Evolutionary conservation across 2,797 vertebrate genomes (phyloP), one percentile per base, ranked within the genome.

Genomic region (Melanotaenia nigrans): DNA sequence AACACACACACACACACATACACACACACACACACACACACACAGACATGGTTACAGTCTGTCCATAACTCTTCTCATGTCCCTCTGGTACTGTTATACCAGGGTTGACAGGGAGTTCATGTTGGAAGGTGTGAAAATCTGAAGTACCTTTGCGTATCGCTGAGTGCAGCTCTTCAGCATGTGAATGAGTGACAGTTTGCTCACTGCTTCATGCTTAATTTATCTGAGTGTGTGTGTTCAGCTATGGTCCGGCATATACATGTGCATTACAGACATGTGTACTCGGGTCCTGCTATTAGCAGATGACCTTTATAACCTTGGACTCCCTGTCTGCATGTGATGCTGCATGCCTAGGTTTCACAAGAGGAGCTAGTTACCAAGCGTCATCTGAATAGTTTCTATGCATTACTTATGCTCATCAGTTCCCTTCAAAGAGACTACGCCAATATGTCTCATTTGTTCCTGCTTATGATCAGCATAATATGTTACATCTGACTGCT

Each of bases 51-150:
- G 25, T 47, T 45, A 54, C 24, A 28, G 22, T 32, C 42, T 36
- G 11, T 24, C 33, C 24, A 18, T 55, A 51, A 33, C 66, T 53
- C n/a, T 36, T 16, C 22, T 51, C 25, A 55, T 32, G 56, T 61
- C 47, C 53, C 24, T 59, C 58, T 55, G 69, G 68, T 56, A 71
- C 74, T 61, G 71, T 78, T 76, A 59, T 59, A 45, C 56, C 70
- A 20, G 47, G 72, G 84, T 82, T 61, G 63, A 75, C 32, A 66
- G 71, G 25, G 32, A 82, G 76, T 87, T 90, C 85, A 85, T 1
- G 6, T 68, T 3, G 22, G 13, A 54, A 84, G 74, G 81, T 86
- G 81, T 88, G 71, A 82, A 86, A 81, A 81, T 75, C 77, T 68
- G 1, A 1, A 79, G 76, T 79, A 78, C 53, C 56, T 40, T 32